Evolutionary conservation across 2,888 invertebrate genomes (phyloP).

Genomic region (Brenthis hecate): DNA sequence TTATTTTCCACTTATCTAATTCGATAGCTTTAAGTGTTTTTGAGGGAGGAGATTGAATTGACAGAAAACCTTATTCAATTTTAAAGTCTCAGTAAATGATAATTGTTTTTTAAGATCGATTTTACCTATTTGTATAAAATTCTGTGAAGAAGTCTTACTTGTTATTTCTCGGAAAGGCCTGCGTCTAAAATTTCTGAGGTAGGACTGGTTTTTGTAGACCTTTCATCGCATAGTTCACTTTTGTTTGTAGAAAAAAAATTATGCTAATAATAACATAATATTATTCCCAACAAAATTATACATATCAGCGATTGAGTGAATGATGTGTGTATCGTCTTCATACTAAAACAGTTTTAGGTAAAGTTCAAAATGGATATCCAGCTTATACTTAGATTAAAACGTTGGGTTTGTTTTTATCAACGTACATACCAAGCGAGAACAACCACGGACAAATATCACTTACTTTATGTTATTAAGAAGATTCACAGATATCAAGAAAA

Average conservation of each 20-base stretch:
- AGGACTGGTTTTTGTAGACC: conserved; percentile 3
- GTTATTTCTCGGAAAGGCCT: neutral
- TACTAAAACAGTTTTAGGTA: no score
- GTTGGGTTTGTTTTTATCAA: no score
- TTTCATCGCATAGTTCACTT: no score
- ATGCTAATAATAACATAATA: neutral
- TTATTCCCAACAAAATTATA: no score
- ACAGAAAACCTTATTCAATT: neutral
- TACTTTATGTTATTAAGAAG: no score
- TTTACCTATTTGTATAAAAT: conserved; percentile 13
- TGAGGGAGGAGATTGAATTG: neutral
- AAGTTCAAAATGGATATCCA: no score
- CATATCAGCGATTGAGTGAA: no score
- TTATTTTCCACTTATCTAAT: conserved; percentile 25
- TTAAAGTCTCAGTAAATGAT: neutral
- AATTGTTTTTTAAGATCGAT: neutral
- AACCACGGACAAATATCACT: no score
- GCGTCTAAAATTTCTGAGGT: conserved; percentile 3
- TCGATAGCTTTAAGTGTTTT: conserved; percentile 7
- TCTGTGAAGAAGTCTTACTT: conserved; percentile 9
- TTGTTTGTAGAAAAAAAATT: neutral
- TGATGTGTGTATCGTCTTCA: no score
- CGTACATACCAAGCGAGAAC: no score
- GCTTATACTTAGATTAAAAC: no score
- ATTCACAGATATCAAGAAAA: no score